Conservation (phyloP, 2,888 invertebrate genomes). For the Heteromyza rotundicornis region DNA sequence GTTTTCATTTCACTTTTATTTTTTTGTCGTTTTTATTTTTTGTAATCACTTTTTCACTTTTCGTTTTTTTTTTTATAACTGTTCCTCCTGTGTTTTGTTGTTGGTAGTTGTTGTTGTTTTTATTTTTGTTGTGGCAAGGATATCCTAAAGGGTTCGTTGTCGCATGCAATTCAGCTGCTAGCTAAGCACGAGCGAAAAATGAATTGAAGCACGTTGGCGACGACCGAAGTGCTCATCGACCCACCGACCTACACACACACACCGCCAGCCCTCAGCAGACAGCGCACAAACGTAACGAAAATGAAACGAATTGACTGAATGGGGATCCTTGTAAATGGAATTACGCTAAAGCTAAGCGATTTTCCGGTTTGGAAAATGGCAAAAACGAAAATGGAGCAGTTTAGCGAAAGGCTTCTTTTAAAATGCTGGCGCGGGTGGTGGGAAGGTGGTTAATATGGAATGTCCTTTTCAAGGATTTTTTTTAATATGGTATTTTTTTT, state of each 20-base stretch:
- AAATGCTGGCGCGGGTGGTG: not conserved
- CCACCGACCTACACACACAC: not conserved
- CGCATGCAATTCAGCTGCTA: slow-evolving; percentile 13
- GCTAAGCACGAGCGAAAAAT: slow-evolving; percentile 1
- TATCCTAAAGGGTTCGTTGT: slow-evolving; percentile 11
- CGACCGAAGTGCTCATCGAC: not conserved
- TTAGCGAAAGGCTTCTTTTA: not conserved
- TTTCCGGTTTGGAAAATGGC: not conserved
- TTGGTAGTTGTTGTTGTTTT: slow-evolving; percentile 5
- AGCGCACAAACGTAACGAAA: not conserved
- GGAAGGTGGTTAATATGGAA: not conserved
- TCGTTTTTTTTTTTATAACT: not conserved
- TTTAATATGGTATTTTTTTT: not conserved
- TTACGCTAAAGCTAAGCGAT: slow-evolving; percentile 8
- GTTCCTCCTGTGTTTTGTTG: not conserved
- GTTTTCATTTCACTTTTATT: too few relatives aligned
- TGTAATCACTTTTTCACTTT: not conserved
- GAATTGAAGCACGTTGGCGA: not conserved
- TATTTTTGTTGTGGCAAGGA: not conserved
- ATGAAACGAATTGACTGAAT: slow-evolving; percentile 11
- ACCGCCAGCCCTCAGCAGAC: too few relatives aligned
- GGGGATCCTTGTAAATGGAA: slow-evolving; percentile 9
- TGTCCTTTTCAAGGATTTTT: not conserved
- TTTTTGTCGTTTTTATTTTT: too few relatives aligned
- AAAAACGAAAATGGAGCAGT: not conserved